A percentile compares a stretch with the other conserved stretches of the same genome.
Conservation (phyloP, 2,888 invertebrate species). For the Pristionchus fissidentatus region DNA sequence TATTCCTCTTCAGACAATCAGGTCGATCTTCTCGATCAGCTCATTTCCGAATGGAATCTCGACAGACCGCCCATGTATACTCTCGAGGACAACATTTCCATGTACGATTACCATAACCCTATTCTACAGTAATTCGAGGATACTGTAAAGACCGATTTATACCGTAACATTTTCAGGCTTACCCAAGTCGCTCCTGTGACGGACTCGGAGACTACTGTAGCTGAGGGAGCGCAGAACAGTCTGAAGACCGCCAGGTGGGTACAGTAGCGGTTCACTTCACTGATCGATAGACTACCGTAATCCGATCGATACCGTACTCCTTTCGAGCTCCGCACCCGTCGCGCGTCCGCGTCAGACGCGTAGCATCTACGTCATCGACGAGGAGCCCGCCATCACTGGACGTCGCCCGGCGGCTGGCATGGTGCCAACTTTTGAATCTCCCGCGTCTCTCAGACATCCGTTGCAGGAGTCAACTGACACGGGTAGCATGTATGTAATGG, state of each 20-base stretch:
- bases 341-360: slow-evolving; percentile 29
- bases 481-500: slow-evolving; percentile 30
- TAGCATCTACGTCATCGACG: slow-evolving; percentile 26
- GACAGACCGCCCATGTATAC: slow-evolving; percentile 11
- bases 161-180: background rate
- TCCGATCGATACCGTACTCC: background rate
- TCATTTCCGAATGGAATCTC: slow-evolving; percentile 32
- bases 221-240: background rate
- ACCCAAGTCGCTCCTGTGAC: background rate
- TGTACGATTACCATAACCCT: background rate
- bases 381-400: background rate
- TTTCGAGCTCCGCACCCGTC: background rate
- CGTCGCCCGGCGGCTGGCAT: background rate
- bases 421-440: background rate
- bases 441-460: slow-evolving; percentile 5
- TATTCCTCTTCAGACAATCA: background rate
- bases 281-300: too few relatives aligned
- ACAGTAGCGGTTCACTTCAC: too few relatives aligned
- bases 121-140: background rate
- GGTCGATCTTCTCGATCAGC: background rate
- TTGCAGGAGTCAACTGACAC: slow-evolving; percentile 17
- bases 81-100: background rate
- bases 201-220: background rate
- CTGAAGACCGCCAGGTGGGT: background rate
- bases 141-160: too few relatives aligned